phyloP scores from a whole-genome alignment of 2,888 invertebrate species.

The Vanessa cardui region DNA sequence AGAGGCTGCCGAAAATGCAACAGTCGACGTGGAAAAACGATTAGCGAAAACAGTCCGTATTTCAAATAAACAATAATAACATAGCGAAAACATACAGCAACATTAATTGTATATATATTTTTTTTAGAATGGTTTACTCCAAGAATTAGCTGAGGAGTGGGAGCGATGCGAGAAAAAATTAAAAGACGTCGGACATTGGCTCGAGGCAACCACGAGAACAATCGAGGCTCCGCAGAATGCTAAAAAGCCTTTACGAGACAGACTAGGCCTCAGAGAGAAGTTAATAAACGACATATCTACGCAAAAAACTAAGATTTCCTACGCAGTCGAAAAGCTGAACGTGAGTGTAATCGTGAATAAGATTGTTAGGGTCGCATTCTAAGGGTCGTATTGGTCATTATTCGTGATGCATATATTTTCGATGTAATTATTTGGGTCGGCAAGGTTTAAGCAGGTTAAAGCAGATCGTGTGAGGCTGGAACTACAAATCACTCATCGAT shows the following conservation, averaged over 20 bases:
- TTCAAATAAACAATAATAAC: neutral
- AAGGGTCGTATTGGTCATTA: neutral
- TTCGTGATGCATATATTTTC: neutral
- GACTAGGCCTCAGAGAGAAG: slow-evolving; percentile 93
- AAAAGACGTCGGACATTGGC: slow-evolving; percentile 94
- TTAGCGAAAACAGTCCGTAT: slow-evolving; percentile 91
- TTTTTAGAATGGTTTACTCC: slow-evolving; percentile 91
- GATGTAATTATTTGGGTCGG: neutral
- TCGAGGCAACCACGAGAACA: slow-evolving; percentile 91
- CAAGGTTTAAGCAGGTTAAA: neutral
- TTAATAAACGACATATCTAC: slow-evolving; percentile 93
- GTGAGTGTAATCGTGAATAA: slow-evolving; percentile 73
- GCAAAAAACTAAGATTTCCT: slow-evolving; percentile 93
- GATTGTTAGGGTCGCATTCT: neutral
- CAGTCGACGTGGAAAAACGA: slow-evolving; percentile 91
- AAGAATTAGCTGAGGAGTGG: slow-evolving; percentile 97
- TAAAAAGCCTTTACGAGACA: slow-evolving; percentile 94
- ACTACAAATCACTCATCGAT: neutral
- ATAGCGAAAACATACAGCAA: neutral
- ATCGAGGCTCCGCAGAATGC: slow-evolving; percentile 91
- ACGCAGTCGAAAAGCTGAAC: slow-evolving; percentile 95
- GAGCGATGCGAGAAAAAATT: slow-evolving; percentile 97
- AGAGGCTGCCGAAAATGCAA: slow-evolving; percentile 93
- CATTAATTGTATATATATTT: slow-evolving; percentile 30
- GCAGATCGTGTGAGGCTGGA: neutral